phyloP scores from a whole-genome alignment of 64 coral and sea anemone species.

The Actinia equina region DNA sequence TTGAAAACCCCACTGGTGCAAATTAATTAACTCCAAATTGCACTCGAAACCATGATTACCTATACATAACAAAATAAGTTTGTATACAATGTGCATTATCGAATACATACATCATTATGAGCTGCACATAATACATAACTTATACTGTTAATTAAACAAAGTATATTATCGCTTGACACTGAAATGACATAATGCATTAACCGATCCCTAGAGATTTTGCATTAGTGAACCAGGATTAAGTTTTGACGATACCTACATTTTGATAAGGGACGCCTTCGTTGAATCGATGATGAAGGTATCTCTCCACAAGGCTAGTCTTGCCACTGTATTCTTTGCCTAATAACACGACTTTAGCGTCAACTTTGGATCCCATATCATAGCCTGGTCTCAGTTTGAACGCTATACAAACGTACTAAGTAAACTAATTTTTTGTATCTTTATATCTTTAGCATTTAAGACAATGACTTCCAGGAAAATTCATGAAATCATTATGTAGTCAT shows the following conservation, averaged over 20 bases:
- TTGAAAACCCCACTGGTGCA: too few species aligned
- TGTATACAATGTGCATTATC: too few species aligned
- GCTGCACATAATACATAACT: too few species aligned
- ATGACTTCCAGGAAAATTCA: background rate
- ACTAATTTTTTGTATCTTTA: background rate
- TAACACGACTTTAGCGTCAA: constrained; percentile 93
- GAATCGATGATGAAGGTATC: constrained; percentile 87
- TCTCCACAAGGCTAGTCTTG: constrained; percentile 84
- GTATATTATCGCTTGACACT: background rate
- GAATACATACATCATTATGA: too few species aligned
- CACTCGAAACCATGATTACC: too few species aligned
- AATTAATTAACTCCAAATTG: too few species aligned
- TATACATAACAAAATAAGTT: too few species aligned
- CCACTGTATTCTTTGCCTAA: constrained; percentile 97
- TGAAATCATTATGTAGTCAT: background rate
- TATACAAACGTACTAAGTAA: background rate
- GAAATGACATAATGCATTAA: background rate
- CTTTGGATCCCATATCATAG: constrained; percentile 71
- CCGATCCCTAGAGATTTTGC: background rate
- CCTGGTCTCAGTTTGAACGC: background rate
- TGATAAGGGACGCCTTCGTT: constrained; percentile 85
- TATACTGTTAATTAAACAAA: too few species aligned
- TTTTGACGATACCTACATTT: constrained; percentile 67
- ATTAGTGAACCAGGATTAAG: too few species aligned
- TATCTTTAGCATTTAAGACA: background rate